phyloP scores from a whole-genome alignment of 2,888 invertebrate genomes.

The Elegia similella region DNA sequence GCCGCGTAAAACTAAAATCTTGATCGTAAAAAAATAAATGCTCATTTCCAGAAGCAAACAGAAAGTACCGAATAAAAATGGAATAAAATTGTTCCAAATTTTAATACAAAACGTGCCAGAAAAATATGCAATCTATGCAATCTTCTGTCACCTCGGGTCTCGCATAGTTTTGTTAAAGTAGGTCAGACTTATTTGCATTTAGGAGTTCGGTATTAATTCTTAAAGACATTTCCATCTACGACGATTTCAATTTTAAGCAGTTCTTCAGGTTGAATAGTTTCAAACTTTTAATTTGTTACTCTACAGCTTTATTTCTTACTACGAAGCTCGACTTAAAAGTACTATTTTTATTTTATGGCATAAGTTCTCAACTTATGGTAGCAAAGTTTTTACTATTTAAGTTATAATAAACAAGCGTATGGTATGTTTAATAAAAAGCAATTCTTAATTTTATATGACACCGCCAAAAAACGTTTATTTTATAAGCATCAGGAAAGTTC shows the following conservation, averaged over 20 bases:
- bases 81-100: slow-evolving; percentile 4
- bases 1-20: no score
- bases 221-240: slow-evolving; percentile 14
- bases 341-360: neutral
- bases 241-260: slow-evolving; percentile 7
- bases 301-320: neutral
- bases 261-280: slow-evolving; percentile 10
- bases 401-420: no score
- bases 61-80: neutral
- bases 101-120: neutral
- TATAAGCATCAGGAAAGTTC: no score
- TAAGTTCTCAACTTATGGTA: no score
- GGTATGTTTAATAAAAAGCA: no score
- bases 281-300: slow-evolving; percentile 1
- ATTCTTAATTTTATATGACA: no score
- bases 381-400: no score
- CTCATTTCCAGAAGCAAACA: neutral
- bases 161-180: slow-evolving; percentile 14
- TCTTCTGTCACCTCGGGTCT: slow-evolving; percentile 10
- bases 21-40: no score
- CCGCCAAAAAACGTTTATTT: no score
- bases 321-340: neutral
- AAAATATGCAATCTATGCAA: slow-evolving; percentile 13
- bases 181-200: slow-evolving; percentile 18
- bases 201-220: slow-evolving; percentile 17